phyloP scores from a whole-genome alignment of 2,113 vertebrate species.

The Ophiodon elongatus region DNA sequence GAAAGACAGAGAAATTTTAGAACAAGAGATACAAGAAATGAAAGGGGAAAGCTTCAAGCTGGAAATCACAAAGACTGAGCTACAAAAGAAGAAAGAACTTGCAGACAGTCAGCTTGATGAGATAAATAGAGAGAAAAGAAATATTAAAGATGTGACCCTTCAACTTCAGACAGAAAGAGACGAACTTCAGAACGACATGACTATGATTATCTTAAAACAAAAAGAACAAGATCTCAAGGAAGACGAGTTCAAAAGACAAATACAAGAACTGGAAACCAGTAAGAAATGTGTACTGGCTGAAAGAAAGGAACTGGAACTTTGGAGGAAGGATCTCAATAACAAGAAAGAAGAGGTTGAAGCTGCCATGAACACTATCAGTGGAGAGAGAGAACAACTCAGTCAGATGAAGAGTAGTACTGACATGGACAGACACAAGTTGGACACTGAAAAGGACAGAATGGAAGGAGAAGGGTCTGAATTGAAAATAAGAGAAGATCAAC shows the following conservation, averaged over 20 bases:
- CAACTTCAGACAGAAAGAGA: too few species aligned
- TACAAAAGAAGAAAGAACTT: too few species aligned
- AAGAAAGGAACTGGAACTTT: background rate
- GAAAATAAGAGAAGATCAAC: background rate
- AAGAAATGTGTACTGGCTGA: background rate
- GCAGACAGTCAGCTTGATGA: too few species aligned
- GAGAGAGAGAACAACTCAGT: background rate
- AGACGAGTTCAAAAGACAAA: too few species aligned
- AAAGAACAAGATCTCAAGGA: too few species aligned
- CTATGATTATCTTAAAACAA: too few species aligned
- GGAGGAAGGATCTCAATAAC: background rate
- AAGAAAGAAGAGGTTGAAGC: background rate
- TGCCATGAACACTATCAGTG: constrained; percentile 1
- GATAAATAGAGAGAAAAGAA: too few species aligned
- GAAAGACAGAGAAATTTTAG: too few species aligned
- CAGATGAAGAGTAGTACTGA: background rate
- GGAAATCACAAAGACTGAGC: background rate
- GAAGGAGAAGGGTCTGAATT: too few species aligned
- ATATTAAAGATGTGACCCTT: too few species aligned
- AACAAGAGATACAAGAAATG: background rate
- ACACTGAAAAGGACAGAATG: background rate
- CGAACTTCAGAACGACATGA: too few species aligned
- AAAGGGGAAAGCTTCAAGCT: constrained; percentile 6
- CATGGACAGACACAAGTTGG: background rate
- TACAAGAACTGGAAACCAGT: background rate